These are phyloP conservation scores for Canis aureus DNA, from an alignment of 2,113 vertebrate genomes.

Conservation along the genomic window DNA sequence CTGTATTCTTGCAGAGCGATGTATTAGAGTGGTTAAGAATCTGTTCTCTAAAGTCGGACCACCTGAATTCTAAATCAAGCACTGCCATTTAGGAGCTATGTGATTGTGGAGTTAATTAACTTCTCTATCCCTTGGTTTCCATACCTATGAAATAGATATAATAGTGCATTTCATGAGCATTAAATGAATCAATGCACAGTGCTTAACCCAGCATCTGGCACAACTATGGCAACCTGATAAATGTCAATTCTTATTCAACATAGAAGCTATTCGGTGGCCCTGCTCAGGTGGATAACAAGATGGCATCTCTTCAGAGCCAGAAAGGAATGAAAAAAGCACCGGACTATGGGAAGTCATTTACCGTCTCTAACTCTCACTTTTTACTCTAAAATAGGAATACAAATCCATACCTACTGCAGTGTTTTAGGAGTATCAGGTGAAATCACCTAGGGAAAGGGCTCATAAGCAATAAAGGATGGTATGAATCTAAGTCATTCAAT, in stretches of 20 bases:
- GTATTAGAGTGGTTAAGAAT: neutral
- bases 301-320: neutral
- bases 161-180: conserved; percentile 27
- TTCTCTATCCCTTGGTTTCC: neutral
- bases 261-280: neutral
- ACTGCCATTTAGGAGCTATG: neutral
- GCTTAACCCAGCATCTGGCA: neutral
- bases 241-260: neutral
- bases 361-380: neutral
- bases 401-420: conserved; percentile 14
- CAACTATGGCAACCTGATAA: neutral
- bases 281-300: neutral
- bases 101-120: neutral
- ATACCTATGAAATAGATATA: neutral
- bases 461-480: conserved; percentile 37
- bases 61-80: neutral
- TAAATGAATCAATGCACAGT: conserved; percentile 2
- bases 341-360: neutral
- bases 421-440: conserved; percentile 42
- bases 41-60: neutral
- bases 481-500: conserved; percentile 57
- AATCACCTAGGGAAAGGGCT: conserved; percentile 40
- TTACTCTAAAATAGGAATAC: conserved; percentile 43
- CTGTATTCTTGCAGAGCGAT: neutral
- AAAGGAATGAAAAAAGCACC: neutral